Evolutionary conservation across 2,113 vertebrate species (phyloP).

Genomic region (Genyomyrus donnyi): DNA sequence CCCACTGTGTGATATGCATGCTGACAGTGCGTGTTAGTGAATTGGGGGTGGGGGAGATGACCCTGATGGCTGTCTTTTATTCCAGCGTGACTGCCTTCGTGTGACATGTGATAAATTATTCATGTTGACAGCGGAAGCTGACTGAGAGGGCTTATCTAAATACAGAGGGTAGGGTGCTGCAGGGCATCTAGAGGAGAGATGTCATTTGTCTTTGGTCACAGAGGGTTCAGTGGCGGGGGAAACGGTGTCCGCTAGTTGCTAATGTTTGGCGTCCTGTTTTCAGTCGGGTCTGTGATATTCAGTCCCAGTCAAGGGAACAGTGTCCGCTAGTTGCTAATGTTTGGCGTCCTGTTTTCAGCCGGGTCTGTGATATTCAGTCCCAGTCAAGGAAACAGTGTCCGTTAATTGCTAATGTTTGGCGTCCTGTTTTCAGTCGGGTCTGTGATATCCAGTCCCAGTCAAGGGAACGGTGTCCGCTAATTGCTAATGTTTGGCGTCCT

Average conservation of each 20-base stretch:
- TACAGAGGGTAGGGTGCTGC: not conserved
- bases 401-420: too few relatives aligned
- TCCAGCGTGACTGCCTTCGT: not conserved
- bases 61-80: not conserved
- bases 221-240: not conserved
- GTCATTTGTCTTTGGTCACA: not conserved
- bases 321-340: not conserved
- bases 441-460: too few relatives aligned
- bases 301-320: not conserved
- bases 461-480: not conserved
- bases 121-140: not conserved
- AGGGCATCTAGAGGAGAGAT: not conserved
- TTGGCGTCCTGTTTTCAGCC: not conserved
- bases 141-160: not conserved
- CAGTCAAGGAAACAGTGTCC: not conserved
- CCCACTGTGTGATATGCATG: not conserved
- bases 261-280: not conserved
- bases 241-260: not conserved
- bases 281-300: too few relatives aligned
- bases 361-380: too few relatives aligned
- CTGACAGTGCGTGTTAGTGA: not conserved
- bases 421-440: too few relatives aligned
- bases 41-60: too few relatives aligned
- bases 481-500: not conserved
- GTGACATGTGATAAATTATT: not conserved